A percentile compares a stretch with the other conserved stretches of the same genome.
These are phyloP conservation scores for Montipora capitata DNA, from an alignment of 92 coral and sea anemone genomes.

Conservation along the genomic window DNA sequence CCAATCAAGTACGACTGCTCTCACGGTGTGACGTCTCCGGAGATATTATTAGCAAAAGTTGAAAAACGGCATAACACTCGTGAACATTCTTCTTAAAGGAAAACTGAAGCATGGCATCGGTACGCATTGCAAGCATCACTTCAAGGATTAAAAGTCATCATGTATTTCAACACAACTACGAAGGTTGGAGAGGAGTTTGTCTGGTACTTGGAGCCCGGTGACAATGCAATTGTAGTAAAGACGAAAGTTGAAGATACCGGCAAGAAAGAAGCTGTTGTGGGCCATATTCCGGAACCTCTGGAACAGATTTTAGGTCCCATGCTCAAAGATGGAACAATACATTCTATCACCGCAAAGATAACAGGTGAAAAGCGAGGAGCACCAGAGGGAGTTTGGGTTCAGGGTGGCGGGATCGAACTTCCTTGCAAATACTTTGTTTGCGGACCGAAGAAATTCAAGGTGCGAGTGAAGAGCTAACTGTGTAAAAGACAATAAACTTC, in stretches of 20 bases:
- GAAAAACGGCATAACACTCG: not conserved
- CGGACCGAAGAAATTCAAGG: constrained; percentile 20
- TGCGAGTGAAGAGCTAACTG: not conserved
- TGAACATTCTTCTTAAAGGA: not conserved
- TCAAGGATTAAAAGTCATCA: constrained; percentile 38
- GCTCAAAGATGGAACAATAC: constrained; percentile 39
- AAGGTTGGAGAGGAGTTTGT: constrained; percentile 7
- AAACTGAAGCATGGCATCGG: constrained; percentile 13
- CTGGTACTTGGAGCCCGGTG: constrained; percentile 16
- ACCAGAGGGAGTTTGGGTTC: constrained; percentile 38
- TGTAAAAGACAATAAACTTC: not conserved
- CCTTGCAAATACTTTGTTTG: constrained; percentile 24
- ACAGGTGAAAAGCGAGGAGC: constrained; percentile 18
- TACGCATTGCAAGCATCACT: constrained; percentile 36
- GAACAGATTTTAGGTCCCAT: constrained; percentile 57
- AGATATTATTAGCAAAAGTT: not conserved
- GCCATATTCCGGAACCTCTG: constrained; percentile 41
- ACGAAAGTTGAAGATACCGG: constrained; percentile 2
- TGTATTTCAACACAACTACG: constrained; percentile 18
- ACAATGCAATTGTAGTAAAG: constrained; percentile 4
- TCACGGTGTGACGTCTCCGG: not conserved
- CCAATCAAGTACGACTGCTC: not conserved
- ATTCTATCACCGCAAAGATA: constrained; percentile 26
- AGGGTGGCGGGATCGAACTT: constrained; percentile 28
- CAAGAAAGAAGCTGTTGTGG: constrained; percentile 27